These are phyloP conservation scores for Magallana gigas DNA, from an alignment of 1,140 invertebrate genomes.

Conservation along the genomic window DNA sequence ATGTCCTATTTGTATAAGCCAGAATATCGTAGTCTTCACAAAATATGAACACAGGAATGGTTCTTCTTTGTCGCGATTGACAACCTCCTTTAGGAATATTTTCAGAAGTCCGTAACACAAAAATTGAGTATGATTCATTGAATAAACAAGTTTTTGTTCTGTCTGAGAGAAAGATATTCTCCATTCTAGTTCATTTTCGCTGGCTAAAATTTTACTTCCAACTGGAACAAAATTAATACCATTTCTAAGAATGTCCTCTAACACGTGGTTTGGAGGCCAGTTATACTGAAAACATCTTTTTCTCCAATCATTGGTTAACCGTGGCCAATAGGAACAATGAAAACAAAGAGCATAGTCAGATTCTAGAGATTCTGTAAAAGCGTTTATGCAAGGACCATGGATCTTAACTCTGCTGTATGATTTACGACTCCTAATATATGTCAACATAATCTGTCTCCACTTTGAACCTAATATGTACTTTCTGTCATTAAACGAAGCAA, in stretches of 20 bases:
- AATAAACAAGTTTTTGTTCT: not conserved
- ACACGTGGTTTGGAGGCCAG: not conserved
- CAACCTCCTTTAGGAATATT: not conserved
- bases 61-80: not conserved
- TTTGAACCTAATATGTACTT: no score
- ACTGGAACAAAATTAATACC: not conserved
- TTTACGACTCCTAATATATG: no score
- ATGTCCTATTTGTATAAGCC: not conserved
- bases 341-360: not conserved
- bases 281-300: not conserved
- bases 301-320: not conserved
- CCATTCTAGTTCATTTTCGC: no score
- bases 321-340: not conserved
- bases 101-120: not conserved
- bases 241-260: not conserved
- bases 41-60: not conserved
- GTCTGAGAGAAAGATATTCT: no score
- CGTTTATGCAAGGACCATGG: not conserved
- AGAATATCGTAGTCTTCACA: not conserved
- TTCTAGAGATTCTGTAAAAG: not conserved
- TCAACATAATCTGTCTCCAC: no score
- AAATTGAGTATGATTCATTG: not conserved
- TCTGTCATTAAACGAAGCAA: no score
- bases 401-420: no score
- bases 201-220: not conserved